Conservation (phyloP, 1,140 invertebrate genomes). For the Ostrea edulis region DNA sequence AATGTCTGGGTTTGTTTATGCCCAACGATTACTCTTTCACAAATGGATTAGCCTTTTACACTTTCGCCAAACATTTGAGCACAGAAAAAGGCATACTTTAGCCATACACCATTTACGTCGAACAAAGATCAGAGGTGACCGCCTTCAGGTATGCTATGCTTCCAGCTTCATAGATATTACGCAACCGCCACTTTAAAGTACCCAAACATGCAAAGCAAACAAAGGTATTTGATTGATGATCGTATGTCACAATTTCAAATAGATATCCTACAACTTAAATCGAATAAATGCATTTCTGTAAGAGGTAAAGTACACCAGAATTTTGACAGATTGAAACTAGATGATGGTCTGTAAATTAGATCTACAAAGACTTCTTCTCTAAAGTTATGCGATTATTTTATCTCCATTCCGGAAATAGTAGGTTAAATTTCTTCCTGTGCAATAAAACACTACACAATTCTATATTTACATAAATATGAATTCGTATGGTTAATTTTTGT, state of each 20-base stretch:
- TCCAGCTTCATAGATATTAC: conserved; percentile 25
- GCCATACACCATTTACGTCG: background rate
- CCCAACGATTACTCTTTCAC: background rate
- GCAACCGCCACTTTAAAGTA: conserved; percentile 1
- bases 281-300: conserved; percentile 12
- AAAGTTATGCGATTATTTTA: background rate
- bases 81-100: conserved; percentile 15
- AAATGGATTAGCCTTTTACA: conserved; percentile 20
- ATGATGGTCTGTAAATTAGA: conserved; percentile 9
- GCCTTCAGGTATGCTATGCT: conserved; percentile 9
- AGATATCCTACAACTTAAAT: conserved; percentile 8
- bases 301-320: background rate
- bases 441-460: background rate
- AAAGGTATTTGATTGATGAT: conserved; percentile 5
- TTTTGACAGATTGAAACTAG: conserved; percentile 21
- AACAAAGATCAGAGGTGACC: background rate
- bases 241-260: conserved; percentile 19
- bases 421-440: conserved; percentile 6
- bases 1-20: conserved; percentile 33
- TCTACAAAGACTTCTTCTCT: conserved; percentile 3
- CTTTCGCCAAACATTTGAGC: background rate
- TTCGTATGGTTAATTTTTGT: background rate
- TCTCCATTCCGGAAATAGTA: conserved; percentile 23
- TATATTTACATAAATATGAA: background rate
- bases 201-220: conserved; percentile 33